phyloP scores from a whole-genome alignment of 1,140 invertebrate species.

The Zaprionus kolodkinae region DNA sequence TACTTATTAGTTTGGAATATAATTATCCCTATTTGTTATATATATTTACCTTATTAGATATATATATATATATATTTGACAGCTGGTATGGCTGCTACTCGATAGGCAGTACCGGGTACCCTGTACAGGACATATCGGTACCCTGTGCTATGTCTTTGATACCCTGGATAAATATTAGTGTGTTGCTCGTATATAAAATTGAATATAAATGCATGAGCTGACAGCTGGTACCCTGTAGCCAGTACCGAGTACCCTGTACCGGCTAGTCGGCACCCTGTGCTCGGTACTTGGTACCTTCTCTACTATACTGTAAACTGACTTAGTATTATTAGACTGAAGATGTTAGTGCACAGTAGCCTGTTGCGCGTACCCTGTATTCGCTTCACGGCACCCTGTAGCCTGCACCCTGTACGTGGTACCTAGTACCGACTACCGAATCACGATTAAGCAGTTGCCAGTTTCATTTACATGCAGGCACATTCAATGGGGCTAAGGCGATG shows the following conservation, averaged over 20 bases:
- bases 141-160: too few species aligned
- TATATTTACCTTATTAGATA: too few species aligned
- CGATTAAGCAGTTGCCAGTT: slow-evolving; percentile 75
- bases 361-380: not conserved
- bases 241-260: not conserved
- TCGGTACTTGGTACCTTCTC: not conserved
- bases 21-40: too few species aligned
- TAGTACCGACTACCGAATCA: slow-evolving; percentile 56
- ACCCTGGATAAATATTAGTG: too few species aligned
- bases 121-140: too few species aligned
- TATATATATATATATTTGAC: too few species aligned
- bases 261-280: not conserved
- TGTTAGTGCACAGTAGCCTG: not conserved
- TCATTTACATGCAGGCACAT: slow-evolving; percentile 67
- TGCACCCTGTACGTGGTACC: not conserved
- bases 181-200: too few species aligned
- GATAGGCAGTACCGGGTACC: too few species aligned
- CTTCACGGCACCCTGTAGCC: not conserved
- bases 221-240: not conserved
- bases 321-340: too few species aligned
- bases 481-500: slow-evolving; percentile 38
- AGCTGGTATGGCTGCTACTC: too few species aligned
- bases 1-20: too few species aligned
- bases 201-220: not conserved
- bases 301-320: too few species aligned